These are phyloP conservation scores for Fragum fragum DNA, from an alignment of 2,888 invertebrate species.

Conservation along the genomic window DNA sequence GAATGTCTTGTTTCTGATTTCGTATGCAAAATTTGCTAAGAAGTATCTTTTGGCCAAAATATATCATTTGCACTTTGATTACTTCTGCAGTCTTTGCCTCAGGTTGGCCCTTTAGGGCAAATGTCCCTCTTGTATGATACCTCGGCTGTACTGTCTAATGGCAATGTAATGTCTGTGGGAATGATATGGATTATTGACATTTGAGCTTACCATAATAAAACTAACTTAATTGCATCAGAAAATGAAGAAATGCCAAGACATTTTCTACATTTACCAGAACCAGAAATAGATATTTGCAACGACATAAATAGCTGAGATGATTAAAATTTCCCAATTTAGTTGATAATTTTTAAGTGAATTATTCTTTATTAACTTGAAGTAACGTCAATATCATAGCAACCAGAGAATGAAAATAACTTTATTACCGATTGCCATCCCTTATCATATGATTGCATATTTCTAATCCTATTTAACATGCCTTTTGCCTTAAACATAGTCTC, in stretches of 20 bases:
- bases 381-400: constrained; percentile 1
- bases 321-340: neutral
- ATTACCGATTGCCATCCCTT: neutral
- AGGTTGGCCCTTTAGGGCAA: too few species aligned
- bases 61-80: too few species aligned
- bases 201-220: too few species aligned
- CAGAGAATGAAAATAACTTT: neutral
- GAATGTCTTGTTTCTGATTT: too few species aligned
- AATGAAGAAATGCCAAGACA: neutral
- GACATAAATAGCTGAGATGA: neutral
- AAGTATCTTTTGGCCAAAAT: too few species aligned
- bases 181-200: too few species aligned
- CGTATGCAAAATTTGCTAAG: too few species aligned
- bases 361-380: neutral
- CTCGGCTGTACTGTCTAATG: too few species aligned
- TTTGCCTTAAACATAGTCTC: too few species aligned
- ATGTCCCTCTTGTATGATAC: too few species aligned
- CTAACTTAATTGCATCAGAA: neutral
- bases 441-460: neutral
- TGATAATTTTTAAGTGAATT: neutral
- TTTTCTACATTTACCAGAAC: neutral
- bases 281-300: neutral
- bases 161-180: too few species aligned
- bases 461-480: neutral
- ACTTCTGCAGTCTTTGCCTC: too few species aligned